Conservation (phyloP, 2,888 invertebrate genomes). For the Ophioninae sp. region DNA sequence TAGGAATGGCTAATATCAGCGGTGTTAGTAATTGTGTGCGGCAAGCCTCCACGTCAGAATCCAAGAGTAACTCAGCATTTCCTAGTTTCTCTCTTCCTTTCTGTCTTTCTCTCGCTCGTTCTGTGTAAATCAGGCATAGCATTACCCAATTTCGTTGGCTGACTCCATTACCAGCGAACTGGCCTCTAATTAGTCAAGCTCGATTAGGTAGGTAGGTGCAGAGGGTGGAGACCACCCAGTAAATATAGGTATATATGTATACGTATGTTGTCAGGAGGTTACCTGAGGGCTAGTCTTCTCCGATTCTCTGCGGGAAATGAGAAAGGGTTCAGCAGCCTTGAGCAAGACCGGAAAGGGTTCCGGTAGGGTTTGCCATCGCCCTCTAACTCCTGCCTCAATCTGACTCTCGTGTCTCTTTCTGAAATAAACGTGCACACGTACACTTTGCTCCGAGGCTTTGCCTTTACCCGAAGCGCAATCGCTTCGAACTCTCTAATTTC, state of each 20-base stretch:
- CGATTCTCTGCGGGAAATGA: constrained; percentile 53
- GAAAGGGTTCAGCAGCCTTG: constrained; percentile 46
- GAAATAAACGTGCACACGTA: constrained; percentile 48
- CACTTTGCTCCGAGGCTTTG: constrained; percentile 36
- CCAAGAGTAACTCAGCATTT: constrained; percentile 66
- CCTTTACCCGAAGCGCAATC: constrained; percentile 32
- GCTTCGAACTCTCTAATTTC: constrained; percentile 56
- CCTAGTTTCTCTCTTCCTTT: constrained; percentile 42
- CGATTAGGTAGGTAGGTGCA: constrained; percentile 72
- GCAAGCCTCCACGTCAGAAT: constrained; percentile 41
- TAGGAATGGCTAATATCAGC: constrained; percentile 15
- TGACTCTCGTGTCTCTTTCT: constrained; percentile 43
- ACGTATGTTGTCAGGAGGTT: constrained; percentile 22
- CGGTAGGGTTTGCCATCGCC: constrained; percentile 36
- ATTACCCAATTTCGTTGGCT: constrained; percentile 74
- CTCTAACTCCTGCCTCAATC: constrained; percentile 50
- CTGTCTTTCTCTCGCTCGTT: constrained; percentile 53
- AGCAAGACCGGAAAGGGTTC: constrained; percentile 42
- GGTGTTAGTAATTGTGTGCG: constrained; percentile 24
- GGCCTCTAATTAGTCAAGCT: constrained; percentile 78
- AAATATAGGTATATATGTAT: background rate
- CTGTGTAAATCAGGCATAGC: constrained; percentile 75
- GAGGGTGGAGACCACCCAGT: constrained; percentile 48
- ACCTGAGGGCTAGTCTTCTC: constrained; percentile 60
- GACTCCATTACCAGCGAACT: constrained; percentile 77